phyloP scores from a whole-genome alignment of 2,113 vertebrate species.

The Aldabrachelys gigantea region DNA sequence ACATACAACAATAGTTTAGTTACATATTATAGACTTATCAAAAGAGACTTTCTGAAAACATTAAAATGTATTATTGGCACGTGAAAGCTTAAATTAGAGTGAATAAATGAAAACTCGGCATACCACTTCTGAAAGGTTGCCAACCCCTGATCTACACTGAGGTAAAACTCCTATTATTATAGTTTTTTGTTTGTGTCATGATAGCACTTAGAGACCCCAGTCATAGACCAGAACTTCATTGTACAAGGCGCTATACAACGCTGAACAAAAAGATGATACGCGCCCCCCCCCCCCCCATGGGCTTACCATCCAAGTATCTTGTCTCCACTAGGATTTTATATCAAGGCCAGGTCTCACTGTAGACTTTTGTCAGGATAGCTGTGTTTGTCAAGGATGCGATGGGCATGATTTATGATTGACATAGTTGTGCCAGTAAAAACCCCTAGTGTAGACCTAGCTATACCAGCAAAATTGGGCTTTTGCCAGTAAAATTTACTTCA shows the following conservation, averaged over 20 bases:
- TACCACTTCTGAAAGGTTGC: too few species aligned
- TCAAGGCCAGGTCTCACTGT: constrained; percentile 33
- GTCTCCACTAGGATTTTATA: neutral
- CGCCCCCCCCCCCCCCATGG: neutral
- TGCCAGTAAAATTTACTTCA: neutral
- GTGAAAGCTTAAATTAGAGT: too few species aligned
- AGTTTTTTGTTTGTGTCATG: neutral
- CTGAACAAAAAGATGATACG: neutral
- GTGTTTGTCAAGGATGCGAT: constrained; percentile 38
- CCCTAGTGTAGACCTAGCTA: neutral
- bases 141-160: neutral
- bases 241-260: neutral
- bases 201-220: neutral
- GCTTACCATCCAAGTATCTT: neutral
- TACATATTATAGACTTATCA: too few species aligned
- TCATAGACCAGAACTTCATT: neutral
- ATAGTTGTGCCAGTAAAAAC: neutral
- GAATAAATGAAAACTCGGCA: too few species aligned
- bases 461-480: neutral
- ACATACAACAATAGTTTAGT: too few species aligned
- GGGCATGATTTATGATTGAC: neutral
- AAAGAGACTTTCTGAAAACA: too few species aligned
- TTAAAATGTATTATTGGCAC: too few species aligned
- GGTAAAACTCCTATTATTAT: neutral
- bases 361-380: neutral